Conservation (phyloP, 2,888 invertebrate species). For the Drosophila percnosoma region DNA sequence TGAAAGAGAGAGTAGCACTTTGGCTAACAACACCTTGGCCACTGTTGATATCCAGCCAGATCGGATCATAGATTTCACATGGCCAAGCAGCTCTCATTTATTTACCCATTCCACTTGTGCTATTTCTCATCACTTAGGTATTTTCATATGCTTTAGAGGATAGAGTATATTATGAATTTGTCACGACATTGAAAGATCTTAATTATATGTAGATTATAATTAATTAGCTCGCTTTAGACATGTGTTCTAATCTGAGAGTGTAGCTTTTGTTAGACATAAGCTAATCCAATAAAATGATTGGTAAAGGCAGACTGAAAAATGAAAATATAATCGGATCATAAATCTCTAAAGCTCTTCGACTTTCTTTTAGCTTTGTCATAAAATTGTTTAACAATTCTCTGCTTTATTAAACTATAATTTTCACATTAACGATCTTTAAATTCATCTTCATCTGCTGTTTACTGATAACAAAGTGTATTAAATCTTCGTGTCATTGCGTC, state of each 20-base stretch:
- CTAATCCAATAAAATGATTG: not conserved
- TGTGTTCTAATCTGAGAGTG: not conserved
- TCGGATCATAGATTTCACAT: constrained; percentile 45
- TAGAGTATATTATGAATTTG: not conserved
- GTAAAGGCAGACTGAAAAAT: not conserved
- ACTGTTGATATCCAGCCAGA: constrained; percentile 10
- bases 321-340: not conserved
- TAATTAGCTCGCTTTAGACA: not conserved
- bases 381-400: not conserved
- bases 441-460: not conserved
- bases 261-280: not conserved
- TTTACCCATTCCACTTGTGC: constrained; percentile 25
- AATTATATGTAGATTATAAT: not conserved
- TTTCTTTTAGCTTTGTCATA: not conserved
- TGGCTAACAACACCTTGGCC: constrained; percentile 12
- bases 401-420: not conserved
- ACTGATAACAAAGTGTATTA: constrained; percentile 17
- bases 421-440: not conserved
- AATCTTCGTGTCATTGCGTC: constrained; percentile 5
- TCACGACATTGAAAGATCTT: not conserved
- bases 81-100: constrained; percentile 37
- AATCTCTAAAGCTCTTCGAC: not conserved
- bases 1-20: constrained; percentile 76
- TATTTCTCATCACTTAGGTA: constrained; percentile 54
- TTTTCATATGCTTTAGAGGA: not conserved